Conservation (phyloP, 2,888 invertebrate species). For the Fragum sueziense region DNA sequence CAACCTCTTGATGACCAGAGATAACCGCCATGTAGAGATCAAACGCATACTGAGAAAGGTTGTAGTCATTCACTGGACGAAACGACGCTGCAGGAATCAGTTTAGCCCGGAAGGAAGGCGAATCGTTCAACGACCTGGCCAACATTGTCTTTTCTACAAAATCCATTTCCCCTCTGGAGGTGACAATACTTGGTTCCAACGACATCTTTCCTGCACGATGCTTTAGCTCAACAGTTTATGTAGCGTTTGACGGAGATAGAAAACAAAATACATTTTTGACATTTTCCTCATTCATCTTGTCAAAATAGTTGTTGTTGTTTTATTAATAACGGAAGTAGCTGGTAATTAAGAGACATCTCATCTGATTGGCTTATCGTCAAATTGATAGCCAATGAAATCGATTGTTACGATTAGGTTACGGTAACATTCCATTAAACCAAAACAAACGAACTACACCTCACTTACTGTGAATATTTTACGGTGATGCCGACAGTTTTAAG, state of each 20-base stretch:
- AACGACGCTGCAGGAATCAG: slow-evolving; percentile 62
- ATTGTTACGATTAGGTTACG: background rate
- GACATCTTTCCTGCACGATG: slow-evolving; percentile 41
- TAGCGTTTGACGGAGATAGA: too few species aligned
- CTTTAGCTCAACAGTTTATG: too few species aligned
- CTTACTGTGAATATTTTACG: background rate
- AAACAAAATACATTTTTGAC: background rate
- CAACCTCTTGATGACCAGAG: slow-evolving; percentile 69
- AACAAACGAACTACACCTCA: background rate
- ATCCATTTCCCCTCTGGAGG: slow-evolving; percentile 27
- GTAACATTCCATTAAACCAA: slow-evolving; percentile 33
- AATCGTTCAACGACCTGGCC: slow-evolving; percentile 43
- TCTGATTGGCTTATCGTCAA: slow-evolving; percentile 31
- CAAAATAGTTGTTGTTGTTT: slow-evolving; percentile 35
- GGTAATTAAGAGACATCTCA: slow-evolving; percentile 24
- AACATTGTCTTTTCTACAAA: slow-evolving; percentile 49
- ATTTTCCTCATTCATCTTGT: background rate
- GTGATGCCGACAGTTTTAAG: slow-evolving; percentile 76
- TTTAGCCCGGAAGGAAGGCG: slow-evolving; percentile 43
- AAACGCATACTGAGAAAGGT: slow-evolving; percentile 73
- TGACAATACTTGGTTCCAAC: slow-evolving; percentile 36
- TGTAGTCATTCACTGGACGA: slow-evolving; percentile 65
- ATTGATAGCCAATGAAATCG: background rate
- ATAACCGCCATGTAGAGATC: slow-evolving; percentile 74
- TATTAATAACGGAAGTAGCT: slow-evolving; percentile 46